Base-by-base conservation (phyloP, 1,140 invertebrate genomes). In the Triops longicaudatus region DNA sequence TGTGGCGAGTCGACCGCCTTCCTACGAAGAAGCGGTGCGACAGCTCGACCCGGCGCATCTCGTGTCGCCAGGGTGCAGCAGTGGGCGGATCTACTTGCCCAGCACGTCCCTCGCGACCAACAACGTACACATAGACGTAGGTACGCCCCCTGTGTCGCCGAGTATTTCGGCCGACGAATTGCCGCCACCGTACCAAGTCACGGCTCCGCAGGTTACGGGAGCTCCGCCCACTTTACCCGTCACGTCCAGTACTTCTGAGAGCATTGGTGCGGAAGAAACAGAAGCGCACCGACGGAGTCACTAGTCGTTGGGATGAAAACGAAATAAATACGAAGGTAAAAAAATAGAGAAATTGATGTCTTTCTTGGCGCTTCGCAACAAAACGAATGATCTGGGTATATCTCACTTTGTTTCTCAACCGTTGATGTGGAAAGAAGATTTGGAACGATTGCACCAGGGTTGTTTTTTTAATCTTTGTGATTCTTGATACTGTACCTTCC, bases 21-120 rank as follows among this genome's bases (percentile, higher is more conserved):
- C 88, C 31, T 91, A 91, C 81, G 90, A 91, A 79, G 90, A 91
- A 80, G 90, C 90, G 14, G 90, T 91, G 80, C 91, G 90, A 82
- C 31, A 37, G 7, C 83, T 91, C 76, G 88, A 88, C 83, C 90
- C 90, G 73, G 79, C 43, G 42, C 37, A 37, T 10, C 43, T 77
- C 26, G 31, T 77, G 17, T 31, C 27, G 26, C 72, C 50, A 22
- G 50, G 50, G 31, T 37, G 31, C 22, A 63, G 50, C 17, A 63
- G n/a, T 63, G 50, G 50, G 50, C 50, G 50, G 50, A 14, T 17
- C 17, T 22, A n/a, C 17, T 44, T 44, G 1, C 43, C 43, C n/a
- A n/a, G 14, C 17, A 63, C 50, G 50, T 17, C 50, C 22, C 17
- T 63, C 10, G 22, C 22, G 50, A 63, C 50, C 3, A 22, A 17